Conservation (phyloP, 2,113 vertebrate species). For the Dasyprocta punctata region DNA sequence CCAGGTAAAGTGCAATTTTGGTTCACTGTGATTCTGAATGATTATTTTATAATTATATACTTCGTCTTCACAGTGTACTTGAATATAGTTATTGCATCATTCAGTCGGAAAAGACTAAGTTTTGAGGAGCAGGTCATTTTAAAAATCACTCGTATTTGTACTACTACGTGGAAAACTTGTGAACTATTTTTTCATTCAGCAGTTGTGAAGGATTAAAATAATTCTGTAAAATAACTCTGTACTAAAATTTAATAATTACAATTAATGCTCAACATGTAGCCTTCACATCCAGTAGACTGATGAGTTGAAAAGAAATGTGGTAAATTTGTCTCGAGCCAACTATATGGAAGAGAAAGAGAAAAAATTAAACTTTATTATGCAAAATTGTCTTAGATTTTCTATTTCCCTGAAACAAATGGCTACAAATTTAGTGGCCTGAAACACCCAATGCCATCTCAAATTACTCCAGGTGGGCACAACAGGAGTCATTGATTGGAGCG, state of each 20-base stretch:
- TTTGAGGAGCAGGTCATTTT: background rate
- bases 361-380: background rate
- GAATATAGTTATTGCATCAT: background rate
- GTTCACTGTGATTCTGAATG: background rate
- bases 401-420: background rate
- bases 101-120: background rate
- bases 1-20: background rate
- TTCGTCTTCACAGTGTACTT: background rate
- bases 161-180: background rate
- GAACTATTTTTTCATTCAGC: background rate
- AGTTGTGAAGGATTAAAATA: background rate
- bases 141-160: background rate
- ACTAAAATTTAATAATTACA: background rate
- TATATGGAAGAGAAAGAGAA: background rate
- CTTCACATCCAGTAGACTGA: background rate
- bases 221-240: background rate
- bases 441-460: background rate
- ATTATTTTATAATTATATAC: background rate
- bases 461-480: background rate
- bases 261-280: background rate
- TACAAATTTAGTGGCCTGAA: background rate
- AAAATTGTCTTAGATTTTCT: background rate
- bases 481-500: background rate
- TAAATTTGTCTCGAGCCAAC: background rate
- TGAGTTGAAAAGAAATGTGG: background rate